Evolutionary conservation across 1,140 invertebrate species (phyloP).

Genomic region (Chymomyza costata): DNA sequence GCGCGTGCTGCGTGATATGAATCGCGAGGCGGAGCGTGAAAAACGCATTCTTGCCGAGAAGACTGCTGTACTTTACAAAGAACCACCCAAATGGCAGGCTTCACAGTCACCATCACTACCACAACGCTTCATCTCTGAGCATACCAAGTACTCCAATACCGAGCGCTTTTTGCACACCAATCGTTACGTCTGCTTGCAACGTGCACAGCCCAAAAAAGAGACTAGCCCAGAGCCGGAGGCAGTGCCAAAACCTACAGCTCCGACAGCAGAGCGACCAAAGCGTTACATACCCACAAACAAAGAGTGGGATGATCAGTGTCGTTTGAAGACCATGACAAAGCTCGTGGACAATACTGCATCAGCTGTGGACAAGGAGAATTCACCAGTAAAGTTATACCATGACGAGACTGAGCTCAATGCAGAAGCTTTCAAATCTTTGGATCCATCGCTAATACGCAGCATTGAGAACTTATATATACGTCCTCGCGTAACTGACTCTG

Average conservation of each 20-base stretch:
- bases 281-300: conserved; percentile 54
- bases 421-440: too few relatives aligned
- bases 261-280: not conserved
- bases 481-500: too few relatives aligned
- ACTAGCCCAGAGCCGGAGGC: not conserved
- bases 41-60: not conserved
- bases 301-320: conserved; percentile 51
- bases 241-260: not conserved
- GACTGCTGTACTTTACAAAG: too few relatives aligned
- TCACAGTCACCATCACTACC: too few relatives aligned
- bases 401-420: too few relatives aligned
- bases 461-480: too few relatives aligned
- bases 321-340: not conserved
- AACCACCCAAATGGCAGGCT: too few relatives aligned
- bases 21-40: conserved; percentile 1
- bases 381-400: too few relatives aligned
- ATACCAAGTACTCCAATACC: not conserved
- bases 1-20: conserved; percentile 43
- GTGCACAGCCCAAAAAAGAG: too few relatives aligned
- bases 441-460: too few relatives aligned
- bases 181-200: conserved; percentile 17
- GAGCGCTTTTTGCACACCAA: not conserved
- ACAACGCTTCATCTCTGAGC: too few relatives aligned
- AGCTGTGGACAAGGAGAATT: conserved; percentile 23
- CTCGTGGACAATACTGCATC: not conserved